These are phyloP conservation scores for Schlechtendalia chinensis DNA, from an alignment of 1,140 invertebrate species.

Conservation along the genomic window DNA sequence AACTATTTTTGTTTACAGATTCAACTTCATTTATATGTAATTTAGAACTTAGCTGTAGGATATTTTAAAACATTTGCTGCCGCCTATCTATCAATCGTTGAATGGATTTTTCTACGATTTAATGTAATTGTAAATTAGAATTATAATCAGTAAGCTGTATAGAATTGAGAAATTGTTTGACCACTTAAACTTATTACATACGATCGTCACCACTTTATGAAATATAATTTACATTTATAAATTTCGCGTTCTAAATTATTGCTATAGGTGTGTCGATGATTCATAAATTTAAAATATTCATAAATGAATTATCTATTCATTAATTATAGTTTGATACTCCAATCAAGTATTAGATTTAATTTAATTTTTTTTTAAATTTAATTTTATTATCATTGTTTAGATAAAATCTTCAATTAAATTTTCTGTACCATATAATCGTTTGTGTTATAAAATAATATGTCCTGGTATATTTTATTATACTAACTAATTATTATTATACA, in stretches of 20 bases:
- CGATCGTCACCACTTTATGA: slow-evolving; percentile 17
- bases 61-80: slow-evolving; percentile 45
- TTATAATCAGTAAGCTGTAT: slow-evolving; percentile 27
- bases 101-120: slow-evolving; percentile 29
- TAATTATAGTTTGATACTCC: slow-evolving; percentile 6
- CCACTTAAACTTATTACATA: slow-evolving; percentile 23
- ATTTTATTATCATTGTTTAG: slow-evolving; percentile 7
- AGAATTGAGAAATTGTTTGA: slow-evolving; percentile 35
- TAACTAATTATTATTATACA: neutral
- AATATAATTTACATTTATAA: slow-evolving; percentile 21
- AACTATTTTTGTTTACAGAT: slow-evolving; percentile 24
- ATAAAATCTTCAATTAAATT: neutral
- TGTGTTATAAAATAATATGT: neutral
- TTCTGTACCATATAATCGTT: neutral
- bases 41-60: slow-evolving; percentile 38
- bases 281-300: slow-evolving; percentile 43
- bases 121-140: slow-evolving; percentile 43
- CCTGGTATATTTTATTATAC: neutral
- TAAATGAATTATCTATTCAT: slow-evolving; percentile 4
- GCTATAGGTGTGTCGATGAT: slow-evolving; percentile 19
- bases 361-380: slow-evolving; percentile 13
- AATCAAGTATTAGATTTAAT: neutral
- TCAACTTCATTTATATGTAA: slow-evolving; percentile 49
- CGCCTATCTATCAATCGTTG: neutral
- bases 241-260: slow-evolving; percentile 24